Evolutionary conservation across 2,888 invertebrate genomes (phyloP).

Genomic region (Dilophus febrilis): DNA sequence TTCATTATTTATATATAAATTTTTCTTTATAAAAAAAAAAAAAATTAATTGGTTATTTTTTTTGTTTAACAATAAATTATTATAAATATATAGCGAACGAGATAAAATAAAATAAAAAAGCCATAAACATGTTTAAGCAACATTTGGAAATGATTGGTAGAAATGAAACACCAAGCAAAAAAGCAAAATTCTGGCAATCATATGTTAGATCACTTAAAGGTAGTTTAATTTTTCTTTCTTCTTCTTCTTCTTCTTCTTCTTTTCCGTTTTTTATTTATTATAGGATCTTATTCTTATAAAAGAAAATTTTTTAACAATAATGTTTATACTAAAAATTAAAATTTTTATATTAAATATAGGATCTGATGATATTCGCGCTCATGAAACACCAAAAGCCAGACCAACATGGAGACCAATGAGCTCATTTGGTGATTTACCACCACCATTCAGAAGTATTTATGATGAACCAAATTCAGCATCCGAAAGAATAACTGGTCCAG

Average conservation of each 20-base stretch:
- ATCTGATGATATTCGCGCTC: constrained; percentile 82
- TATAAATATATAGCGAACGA: constrained; percentile 48
- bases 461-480: constrained; percentile 66
- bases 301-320: constrained; percentile 4
- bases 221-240: constrained; percentile 29
- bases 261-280: too few relatives aligned
- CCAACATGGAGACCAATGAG: constrained; percentile 40
- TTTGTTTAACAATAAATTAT: too few relatives aligned
- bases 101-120: constrained; percentile 34
- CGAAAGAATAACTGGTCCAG: constrained; percentile 72
- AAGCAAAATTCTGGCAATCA: constrained; percentile 88
- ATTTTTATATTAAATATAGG: constrained; percentile 35
- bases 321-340: constrained; percentile 5
- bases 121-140: constrained; percentile 71
- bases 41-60: too few relatives aligned
- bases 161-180: constrained; percentile 80
- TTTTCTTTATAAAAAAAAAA: too few relatives aligned
- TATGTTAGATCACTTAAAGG: constrained; percentile 85
- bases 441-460: constrained; percentile 70
- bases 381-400: constrained; percentile 59
- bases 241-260: too few relatives aligned
- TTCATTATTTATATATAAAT: too few relatives aligned
- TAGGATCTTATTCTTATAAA: too few relatives aligned
- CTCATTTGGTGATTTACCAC: constrained; percentile 56
- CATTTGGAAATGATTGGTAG: constrained; percentile 89